Base-by-base conservation (phyloP, 2,113 vertebrate species). In the Rhipidura dahli region DNA sequence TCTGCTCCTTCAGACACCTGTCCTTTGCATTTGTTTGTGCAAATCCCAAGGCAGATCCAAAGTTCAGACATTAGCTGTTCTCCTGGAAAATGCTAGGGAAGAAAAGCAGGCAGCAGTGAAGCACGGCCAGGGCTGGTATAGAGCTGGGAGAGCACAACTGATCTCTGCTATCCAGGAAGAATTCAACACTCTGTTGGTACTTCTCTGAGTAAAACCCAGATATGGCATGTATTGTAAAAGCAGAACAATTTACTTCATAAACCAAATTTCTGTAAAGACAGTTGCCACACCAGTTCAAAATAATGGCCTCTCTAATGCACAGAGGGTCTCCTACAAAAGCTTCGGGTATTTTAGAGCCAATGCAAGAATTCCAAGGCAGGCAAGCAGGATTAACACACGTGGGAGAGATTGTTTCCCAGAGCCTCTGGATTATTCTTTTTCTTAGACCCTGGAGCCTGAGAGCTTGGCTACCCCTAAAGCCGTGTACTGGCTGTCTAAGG, bases 41-140 rank as follows among this genome's bases (percentile, higher is more conserved):
- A 83, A 83, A 82, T 85, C 54, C 42, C 47, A 85, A 66, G 27
- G 10, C 15, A 84, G 24, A 30, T 49, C 45, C 24, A 47, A 68
- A 73, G 71, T 60, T 47, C 60, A 76, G 70, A 82, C n/a, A 54
- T 39, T 4, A 73, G 18, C 13, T 83, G 2, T 26, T 76, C 8
- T 63, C 23, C 54, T 50, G 49, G 39, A 76, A 92, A 83, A 42
- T 27, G 6, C 33, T 66, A 14, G 3, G 17, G 35, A 50, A 70
- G 14, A 81, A 81, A 87, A 82, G 20, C 8, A 78, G 57, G 28
- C 53, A 73, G 31, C 78, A 57, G 26, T 49, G n/a, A 88, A 35
- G 37, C 7, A 15, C 5, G 20, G 13, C 37, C 63, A 45, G 28
- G 39, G 18, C 18, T 60, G 28, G 11, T 1, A 0, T 2, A 53